Evolutionary conservation across 2,113 vertebrate species (phyloP), one percentile per base, ranked within the genome.

Genomic region (Ursus arctos): DNA sequence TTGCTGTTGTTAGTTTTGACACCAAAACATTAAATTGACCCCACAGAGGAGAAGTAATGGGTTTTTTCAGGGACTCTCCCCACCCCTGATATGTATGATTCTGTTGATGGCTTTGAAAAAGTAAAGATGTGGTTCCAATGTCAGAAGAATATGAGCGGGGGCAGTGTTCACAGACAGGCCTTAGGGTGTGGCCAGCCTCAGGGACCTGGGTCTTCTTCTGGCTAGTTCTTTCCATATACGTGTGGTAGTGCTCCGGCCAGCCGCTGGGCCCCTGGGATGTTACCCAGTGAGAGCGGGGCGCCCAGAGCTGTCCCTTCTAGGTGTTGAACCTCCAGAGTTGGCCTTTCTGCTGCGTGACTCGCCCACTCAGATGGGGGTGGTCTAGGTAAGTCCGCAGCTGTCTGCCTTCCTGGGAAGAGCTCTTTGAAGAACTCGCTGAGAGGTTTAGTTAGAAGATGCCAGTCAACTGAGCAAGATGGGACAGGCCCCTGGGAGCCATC

Each of bases 381-480:
- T 51, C 47, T 55, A 51, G 59, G 43, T 31, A 31, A 43, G 33
- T 63, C 53, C 49, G 40, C n/a, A 49, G 57, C 77, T 7, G 4
- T 65, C 79, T 36, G 22, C 22, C 80, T 74, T 21, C n/a, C 18
- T 3, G 16, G 47, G 63, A 19, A 71, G 74, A 33, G 61, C 24
- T 59, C 67, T 2, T 15, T 40, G 69, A 40, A 94, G 59, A 81
- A 47, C 36, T 61, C 49, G 15, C 3, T 0, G 12, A 59, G 22
- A 51, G n/a, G 53, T 67, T 61, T 69, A 18, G 36, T 19, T 76
- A 11, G 86, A 91, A 65, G 82, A 49, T 84, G 55, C 36, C 26
- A 8, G 63, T 53, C 33, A 16, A 21, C 15, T 14, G 36, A 90
- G 59, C 13, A 49, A 47, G 79, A 21, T 0, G 0, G 53, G 33